Evolutionary conservation across 2,888 invertebrate species (phyloP).

Genomic region (Coelopa pilipes): DNA sequence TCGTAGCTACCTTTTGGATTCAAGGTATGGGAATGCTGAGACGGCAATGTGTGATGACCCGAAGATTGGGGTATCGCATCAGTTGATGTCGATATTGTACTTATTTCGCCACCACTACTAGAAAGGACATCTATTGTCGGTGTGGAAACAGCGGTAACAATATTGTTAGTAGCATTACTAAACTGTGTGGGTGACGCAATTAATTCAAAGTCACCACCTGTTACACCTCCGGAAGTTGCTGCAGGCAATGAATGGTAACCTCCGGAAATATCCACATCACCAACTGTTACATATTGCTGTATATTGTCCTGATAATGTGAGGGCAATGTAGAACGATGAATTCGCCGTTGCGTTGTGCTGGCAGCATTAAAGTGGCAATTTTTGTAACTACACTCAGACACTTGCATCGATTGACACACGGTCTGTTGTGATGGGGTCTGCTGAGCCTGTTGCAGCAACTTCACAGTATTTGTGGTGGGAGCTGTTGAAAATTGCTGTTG

Average conservation of each 20-base stretch:
- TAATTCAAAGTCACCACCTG: conserved; percentile 48
- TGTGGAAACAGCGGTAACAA: conserved; percentile 53
- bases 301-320: conserved; percentile 45
- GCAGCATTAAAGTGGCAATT: conserved; percentile 62
- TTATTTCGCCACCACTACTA: conserved; percentile 46
- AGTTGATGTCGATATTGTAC: conserved; percentile 51
- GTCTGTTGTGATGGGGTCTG: conserved; percentile 43
- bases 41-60: conserved; percentile 51
- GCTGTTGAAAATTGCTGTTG: conserved; percentile 51
- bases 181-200: conserved; percentile 53
- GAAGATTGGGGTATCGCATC: conserved; percentile 34
- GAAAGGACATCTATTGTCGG: conserved; percentile 52
- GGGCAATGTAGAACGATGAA: conserved; percentile 44
- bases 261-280: conserved; percentile 60
- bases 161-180: conserved; percentile 41
- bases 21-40: conserved; percentile 49
- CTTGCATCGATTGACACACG: conserved; percentile 40
- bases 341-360: conserved; percentile 36
- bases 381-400: conserved; percentile 63
- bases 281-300: conserved; percentile 60
- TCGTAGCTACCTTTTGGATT: conserved; percentile 45
- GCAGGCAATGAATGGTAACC: conserved; percentile 53
- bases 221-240: conserved; percentile 3
- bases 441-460: conserved; percentile 44
- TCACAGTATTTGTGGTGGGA: conserved; percentile 37